phyloP scores from a whole-genome alignment of 2,797 vertebrate genomes.

The Gorsachius magnificus region DNA sequence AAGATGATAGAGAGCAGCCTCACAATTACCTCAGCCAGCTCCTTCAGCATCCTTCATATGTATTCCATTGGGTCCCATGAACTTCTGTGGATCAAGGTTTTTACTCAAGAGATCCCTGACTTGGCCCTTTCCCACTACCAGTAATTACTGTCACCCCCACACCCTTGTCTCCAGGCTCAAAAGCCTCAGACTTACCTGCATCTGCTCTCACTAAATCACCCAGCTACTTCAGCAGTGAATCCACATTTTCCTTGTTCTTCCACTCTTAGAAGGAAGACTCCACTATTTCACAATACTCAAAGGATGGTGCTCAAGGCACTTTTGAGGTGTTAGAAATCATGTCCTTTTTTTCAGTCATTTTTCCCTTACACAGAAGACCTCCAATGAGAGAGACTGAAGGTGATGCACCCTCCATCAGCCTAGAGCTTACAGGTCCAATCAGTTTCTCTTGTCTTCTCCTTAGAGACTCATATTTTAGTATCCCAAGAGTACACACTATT shows the following conservation, averaged over 20 bases:
- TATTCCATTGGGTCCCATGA: neutral
- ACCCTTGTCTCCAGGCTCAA: neutral
- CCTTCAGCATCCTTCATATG: neutral
- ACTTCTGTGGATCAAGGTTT: neutral
- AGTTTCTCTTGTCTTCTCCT: neutral
- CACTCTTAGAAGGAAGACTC: neutral
- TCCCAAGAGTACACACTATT: neutral
- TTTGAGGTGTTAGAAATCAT: neutral
- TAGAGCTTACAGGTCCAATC: neutral
- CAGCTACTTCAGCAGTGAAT: neutral
- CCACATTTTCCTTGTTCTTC: neutral
- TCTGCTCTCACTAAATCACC: neutral
- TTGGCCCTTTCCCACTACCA: neutral
- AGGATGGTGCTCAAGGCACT: neutral
- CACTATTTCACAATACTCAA: neutral
- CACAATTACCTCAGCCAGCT: neutral
- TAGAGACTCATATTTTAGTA: neutral
- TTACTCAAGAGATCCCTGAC: neutral
- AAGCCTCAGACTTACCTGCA: neutral
- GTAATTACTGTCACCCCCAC: neutral
- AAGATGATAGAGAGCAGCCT: neutral
- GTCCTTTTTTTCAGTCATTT: neutral
- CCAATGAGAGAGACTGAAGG: neutral
- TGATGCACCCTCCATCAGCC: neutral
- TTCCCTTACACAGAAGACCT: neutral